Base-by-base conservation (phyloP, 2,113 vertebrate genomes). In the Xyrauchen texanus region DNA sequence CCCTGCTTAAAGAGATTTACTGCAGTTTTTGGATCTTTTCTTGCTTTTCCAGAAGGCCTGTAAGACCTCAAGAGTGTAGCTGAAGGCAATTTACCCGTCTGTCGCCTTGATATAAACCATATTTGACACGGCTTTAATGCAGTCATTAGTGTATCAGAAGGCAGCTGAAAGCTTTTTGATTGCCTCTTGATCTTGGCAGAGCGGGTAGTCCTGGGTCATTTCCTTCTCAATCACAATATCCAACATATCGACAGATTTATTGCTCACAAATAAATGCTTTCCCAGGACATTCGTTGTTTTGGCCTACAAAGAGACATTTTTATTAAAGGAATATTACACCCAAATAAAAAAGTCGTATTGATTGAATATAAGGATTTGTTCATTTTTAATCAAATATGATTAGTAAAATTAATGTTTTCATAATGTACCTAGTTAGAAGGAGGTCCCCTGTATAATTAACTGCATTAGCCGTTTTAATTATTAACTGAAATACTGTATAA, bases 101-200 rank as follows among this genome's bases (percentile, higher is more conserved):
- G 66, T 79, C 80, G 79, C 61, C 77, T 78, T 83, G 84, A 75
- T 76, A 55, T 78, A 58, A 80, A 85, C 57, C 64, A 51, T 15
- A 77, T 82, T 80, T 60, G 68, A 80, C 55, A 6, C n/a, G n/a
- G 71, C 81, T 81, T 13, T 75, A 76, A 77, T 82, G 76, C 49
- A 60, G 58, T 76, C 64, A 76, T 78, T 68, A 78, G 71, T 60
- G 79, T 80, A 84, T 84, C 82, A 83, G 81, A 79, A 82, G 68
- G 68, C 55, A 62, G 74, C 68, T 63, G 15, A 65, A 52, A 6
- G 77, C 52, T 71, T 67, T 78, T 75, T 68, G 65, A 82, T 79
- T 64, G 67, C 16, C 4, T 46, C 6, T 49, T 45, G 5, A 3
- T 81, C 45, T 15, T 55, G 47, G 46, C 3, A 63, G 72, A 78